Base-by-base conservation (phyloP, 2,797 vertebrate species). In the Betta splendens region DNA sequence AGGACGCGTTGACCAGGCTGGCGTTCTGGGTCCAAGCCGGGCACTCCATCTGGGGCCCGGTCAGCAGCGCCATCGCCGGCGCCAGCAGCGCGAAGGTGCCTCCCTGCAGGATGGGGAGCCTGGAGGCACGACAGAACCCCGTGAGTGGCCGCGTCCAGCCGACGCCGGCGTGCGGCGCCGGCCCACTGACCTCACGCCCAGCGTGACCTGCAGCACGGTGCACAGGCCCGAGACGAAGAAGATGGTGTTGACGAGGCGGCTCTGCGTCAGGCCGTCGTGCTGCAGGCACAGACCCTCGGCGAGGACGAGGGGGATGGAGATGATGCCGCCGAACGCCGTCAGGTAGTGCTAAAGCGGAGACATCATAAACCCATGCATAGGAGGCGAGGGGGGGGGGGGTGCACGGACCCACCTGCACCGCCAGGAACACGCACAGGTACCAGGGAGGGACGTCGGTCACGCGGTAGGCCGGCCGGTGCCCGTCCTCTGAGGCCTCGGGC, bases 71-170 rank as follows among this genome's bases (percentile, higher is more conserved):
- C 82, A 95, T 78, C 21, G 92, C 92, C 1, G 96, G 96, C 0
- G 94, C 91, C 77, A 98, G 28, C 22, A 98, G 89, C 3, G 91
- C 80, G 71, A 99, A 96, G 0, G 96, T 94, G 1, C 95, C 94
- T 49, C 96, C 96, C 86, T 98, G 96, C 20, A 98, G 89, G 73
- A 98, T 96, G 67, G 96, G 97, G 66, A 98, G 89, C 83, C 96
- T 98, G 48, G 5, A 32, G 12, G 7, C 20, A 55, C 16, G 28
- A 33, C 37, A 1, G n/a, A n/a, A n/a, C n/a, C n/a, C n/a, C n/a
- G n/a, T n/a, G n/a, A n/a, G n/a, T n/a, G n/a, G n/a, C n/a, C n/a
- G n/a, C n/a, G n/a, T n/a, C n/a, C n/a, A n/a, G n/a, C n/a, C n/a
- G n/a, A n/a, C n/a, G n/a, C n/a, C n/a, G n/a, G n/a, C n/a, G n/a